These are phyloP conservation scores for Meghimatium bilineatum DNA, from an alignment of 2,888 invertebrate genomes.

Conservation along the genomic window DNA sequence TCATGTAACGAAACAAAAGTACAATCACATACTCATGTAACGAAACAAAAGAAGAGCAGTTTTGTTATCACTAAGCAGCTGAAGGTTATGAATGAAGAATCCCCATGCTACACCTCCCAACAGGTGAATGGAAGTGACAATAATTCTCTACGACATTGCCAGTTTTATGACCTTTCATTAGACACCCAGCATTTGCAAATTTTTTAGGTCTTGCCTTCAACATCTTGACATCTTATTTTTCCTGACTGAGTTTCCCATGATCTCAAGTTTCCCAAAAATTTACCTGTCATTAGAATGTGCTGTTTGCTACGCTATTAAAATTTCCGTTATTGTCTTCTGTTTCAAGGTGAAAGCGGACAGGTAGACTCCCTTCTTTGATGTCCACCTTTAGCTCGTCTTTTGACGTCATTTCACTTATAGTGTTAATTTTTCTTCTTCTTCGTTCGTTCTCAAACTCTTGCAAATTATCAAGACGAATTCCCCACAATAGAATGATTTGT, in stretches of 20 bases:
- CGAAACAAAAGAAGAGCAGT: too few relatives aligned
- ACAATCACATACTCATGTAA: too few relatives aligned
- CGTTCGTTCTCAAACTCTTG: too few relatives aligned
- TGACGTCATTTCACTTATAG: not conserved
- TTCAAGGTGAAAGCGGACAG: not conserved
- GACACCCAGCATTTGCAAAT: not conserved
- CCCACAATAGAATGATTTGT: too few relatives aligned
- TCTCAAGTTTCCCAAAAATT: not conserved
- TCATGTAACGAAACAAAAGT: too few relatives aligned
- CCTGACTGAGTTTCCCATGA: not conserved
- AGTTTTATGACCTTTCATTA: not conserved
- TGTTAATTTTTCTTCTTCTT: too few relatives aligned
- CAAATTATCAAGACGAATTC: too few relatives aligned
- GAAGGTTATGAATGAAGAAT: not conserved
- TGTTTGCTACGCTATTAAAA: not conserved
- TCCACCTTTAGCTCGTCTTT: not conserved
- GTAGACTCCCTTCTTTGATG: not conserved
- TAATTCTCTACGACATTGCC: not conserved
- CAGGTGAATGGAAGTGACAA: not conserved
- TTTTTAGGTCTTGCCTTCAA: not conserved
- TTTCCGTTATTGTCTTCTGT: not conserved
- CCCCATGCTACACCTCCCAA: not conserved
- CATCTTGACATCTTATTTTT: not conserved
- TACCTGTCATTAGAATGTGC: not conserved
- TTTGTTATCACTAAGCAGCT: not conserved